Percentiles rank a stretch among this genome's conserved stretches.
phyloP scores from a whole-genome alignment of 2,113 vertebrate species.

The Sorex araneus region DNA sequence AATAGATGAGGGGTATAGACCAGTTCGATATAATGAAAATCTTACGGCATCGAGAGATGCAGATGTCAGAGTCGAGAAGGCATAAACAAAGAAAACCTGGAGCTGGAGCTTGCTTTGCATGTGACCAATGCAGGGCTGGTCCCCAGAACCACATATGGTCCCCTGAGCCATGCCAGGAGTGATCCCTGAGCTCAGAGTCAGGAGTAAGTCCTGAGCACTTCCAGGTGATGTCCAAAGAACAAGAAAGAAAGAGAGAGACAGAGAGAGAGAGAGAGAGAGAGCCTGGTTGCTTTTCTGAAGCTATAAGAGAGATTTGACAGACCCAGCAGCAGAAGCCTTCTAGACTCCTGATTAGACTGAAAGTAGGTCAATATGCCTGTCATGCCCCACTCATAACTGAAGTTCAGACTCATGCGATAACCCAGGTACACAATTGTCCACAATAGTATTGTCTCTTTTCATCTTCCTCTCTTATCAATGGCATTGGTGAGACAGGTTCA shows the following conservation, averaged over 20 bases:
- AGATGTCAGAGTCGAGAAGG: background rate
- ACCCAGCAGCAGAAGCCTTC: background rate
- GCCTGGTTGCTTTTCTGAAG: background rate
- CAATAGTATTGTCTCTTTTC: background rate
- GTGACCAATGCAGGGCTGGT: no score
- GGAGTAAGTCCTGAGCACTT: no score
- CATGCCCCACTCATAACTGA: background rate
- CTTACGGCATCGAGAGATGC: background rate
- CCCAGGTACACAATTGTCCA: background rate
- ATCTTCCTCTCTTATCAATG: background rate
- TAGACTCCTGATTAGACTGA: background rate
- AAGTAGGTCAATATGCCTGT: background rate
- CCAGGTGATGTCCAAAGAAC: no score
- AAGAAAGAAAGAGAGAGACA: no score
- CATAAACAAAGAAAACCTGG: background rate
- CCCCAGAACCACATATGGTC: no score
- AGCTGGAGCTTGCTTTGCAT: no score
- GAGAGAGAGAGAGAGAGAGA: no score
- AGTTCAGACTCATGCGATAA: background rate
- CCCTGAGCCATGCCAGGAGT: no score
- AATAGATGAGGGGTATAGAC: background rate
- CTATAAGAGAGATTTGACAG: background rate
- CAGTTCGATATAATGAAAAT: no score
- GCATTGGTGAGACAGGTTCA: background rate
- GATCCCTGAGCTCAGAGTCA: no score